Evolutionary conservation across 1,140 invertebrate species (phyloP).

Genomic region (Apis laboriosa): DNA sequence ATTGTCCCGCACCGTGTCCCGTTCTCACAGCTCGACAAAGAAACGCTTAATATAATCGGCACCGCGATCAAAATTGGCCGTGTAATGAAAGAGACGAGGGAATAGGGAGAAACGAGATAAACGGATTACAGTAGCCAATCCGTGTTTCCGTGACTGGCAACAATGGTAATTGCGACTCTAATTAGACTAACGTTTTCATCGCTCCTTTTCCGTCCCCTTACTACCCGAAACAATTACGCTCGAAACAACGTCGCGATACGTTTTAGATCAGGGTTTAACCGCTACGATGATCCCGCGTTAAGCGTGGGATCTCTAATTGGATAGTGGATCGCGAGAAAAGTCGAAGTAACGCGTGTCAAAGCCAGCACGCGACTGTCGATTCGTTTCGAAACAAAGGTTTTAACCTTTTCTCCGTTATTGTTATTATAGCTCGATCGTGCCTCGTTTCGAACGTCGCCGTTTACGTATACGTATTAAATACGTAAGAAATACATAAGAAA

Average conservation of each 20-base stretch:
- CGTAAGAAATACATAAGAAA: not conserved
- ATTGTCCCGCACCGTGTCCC: not conserved
- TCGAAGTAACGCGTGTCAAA: not conserved
- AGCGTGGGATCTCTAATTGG: constrained; percentile 18
- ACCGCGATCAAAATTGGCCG: constrained; percentile 2
- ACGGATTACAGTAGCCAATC: constrained; percentile 14
- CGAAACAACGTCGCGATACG: constrained; percentile 9
- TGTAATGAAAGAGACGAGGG: constrained; percentile 6
- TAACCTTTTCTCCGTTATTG: not conserved
- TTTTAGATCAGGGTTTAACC: not conserved
- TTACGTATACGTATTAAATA: constrained; percentile 38
- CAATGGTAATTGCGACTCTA: constrained; percentile 33
- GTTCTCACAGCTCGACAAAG: not conserved
- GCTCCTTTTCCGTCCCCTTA: not conserved
- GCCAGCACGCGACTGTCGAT: not conserved
- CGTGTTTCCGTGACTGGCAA: constrained; percentile 33
- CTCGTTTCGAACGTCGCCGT: constrained; percentile 7
- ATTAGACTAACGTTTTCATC: constrained; percentile 33
- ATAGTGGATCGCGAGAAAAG: constrained; percentile 5
- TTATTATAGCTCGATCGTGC: not conserved
- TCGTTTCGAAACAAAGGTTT: too few species aligned
- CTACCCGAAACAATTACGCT: not conserved
- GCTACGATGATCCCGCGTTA: constrained; percentile 4
- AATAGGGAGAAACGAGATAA: constrained; percentile 3
- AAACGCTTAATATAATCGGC: not conserved